phyloP scores from a whole-genome alignment of 2,888 invertebrate genomes.

The Yponomeuta evonymella region DNA sequence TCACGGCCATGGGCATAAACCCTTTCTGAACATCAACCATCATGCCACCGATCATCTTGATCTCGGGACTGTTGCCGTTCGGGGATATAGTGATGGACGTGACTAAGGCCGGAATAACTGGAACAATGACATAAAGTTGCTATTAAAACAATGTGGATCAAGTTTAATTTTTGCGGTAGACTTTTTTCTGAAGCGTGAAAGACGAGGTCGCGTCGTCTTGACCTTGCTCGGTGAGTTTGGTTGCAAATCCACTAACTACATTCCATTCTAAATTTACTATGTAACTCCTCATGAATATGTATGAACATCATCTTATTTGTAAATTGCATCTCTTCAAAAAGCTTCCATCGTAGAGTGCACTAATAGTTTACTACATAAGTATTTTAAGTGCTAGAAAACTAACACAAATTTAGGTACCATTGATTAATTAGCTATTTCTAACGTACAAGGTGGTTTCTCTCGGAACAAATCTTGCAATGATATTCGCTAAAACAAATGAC shows the following conservation, averaged over 20 bases:
- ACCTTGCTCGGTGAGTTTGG: conserved; percentile 30
- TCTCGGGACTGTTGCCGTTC: conserved; percentile 69
- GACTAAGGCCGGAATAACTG: conserved; percentile 55
- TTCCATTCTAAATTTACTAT: neutral
- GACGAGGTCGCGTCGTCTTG: conserved; percentile 38
- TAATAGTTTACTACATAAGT: no score
- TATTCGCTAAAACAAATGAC: conserved; percentile 18
- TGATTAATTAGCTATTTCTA: neutral
- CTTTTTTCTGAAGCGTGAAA: conserved; percentile 12
- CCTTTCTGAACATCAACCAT: conserved; percentile 50
- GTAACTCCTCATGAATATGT: neutral
- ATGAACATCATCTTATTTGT: neutral
- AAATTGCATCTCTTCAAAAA: neutral
- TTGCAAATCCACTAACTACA: conserved; percentile 9
- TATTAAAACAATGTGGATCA: conserved; percentile 16
- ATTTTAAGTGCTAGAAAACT: neutral
- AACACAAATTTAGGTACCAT: neutral
- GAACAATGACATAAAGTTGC: conserved; percentile 42
- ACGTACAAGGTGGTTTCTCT: neutral
- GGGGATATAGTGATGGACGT: conserved; percentile 64
- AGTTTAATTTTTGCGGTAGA: conserved; percentile 11
- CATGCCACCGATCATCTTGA: conserved; percentile 61
- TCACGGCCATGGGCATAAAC: conserved; percentile 39
- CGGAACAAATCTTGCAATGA: conserved; percentile 15
- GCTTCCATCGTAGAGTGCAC: neutral